Evolutionary conservation across 1,140 invertebrate genomes (phyloP), one percentile per base, ranked within the genome.

Genomic region (Onthophagus taurus): DNA sequence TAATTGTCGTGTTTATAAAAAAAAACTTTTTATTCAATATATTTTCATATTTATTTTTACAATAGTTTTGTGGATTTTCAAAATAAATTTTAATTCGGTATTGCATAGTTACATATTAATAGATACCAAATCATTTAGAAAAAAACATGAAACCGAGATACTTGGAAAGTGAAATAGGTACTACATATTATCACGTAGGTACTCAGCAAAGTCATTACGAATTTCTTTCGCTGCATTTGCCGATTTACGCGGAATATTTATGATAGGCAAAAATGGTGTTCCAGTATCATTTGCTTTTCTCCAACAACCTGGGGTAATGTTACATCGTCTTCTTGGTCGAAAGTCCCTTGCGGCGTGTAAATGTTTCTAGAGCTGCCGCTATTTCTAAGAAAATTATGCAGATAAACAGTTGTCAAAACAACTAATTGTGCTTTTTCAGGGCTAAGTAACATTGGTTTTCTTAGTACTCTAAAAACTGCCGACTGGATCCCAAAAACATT

Each of bases 401-500:
- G 23, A 20, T 33, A 16, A 9, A 36, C 12, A 37, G 31, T 36
- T 12, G 46, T n/a, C 6, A 63, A 49, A 9, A 57, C 53, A 36
- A 68, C 26, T 41, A 42, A 16, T 29, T 50, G 16, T 8, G 50
- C 55, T 36, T 45, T 60, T 42, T 60, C 41, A 30, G 50, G 48
- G 14, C 60, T 31, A 9, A 67, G 34, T 33, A 50, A 18, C 8
- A 67, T 59, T 29, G 60, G 57, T 19, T 43, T 54, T 49, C 55
- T 44, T n/a, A 70, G 65, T 29, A 71, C 58, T 52, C 65, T 49
- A 52, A 66, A 72, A 38, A 60, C 55, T 17, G 59, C 53, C 4
- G 60, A 48, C 19, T 74, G 47, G 31, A 74, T 71, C n/a, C 70
- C 71, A 56, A 75, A 74, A 1, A 61, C 61, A 58, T 72, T 74